Conservation (phyloP, 2,888 invertebrate species). For the Zygogramma bicolorata region DNA sequence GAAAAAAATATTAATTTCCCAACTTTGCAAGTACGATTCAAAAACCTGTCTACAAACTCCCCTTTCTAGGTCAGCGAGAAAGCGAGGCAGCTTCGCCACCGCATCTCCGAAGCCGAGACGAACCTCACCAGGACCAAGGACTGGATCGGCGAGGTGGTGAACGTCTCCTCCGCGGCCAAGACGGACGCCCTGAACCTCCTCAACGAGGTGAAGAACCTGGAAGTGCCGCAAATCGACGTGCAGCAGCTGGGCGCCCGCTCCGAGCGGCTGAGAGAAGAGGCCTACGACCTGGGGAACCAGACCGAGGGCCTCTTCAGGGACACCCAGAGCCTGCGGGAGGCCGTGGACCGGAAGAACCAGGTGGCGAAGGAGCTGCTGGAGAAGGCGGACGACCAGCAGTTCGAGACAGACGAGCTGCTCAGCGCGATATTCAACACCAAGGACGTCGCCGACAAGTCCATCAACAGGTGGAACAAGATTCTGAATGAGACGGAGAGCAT, state of each 20-base stretch:
- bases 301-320: conserved; percentile 70
- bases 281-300: conserved; percentile 72
- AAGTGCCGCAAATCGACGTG: conserved; percentile 85
- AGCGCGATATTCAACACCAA: conserved; percentile 83
- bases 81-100: conserved; percentile 74
- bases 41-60: no score
- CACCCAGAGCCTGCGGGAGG: conserved; percentile 71
- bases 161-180: conserved; percentile 78
- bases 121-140: conserved; percentile 78
- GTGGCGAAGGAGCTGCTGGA: conserved; percentile 78
- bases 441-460: conserved; percentile 84
- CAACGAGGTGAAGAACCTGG: conserved; percentile 82
- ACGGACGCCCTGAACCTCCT: conserved; percentile 86
- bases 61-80: conserved; percentile 78
- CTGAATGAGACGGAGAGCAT: conserved; percentile 85
- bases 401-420: conserved; percentile 82
- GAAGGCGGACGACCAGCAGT: conserved; percentile 77
- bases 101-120: conserved; percentile 77
- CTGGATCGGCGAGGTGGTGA: conserved; percentile 80
- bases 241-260: conserved; percentile 78
- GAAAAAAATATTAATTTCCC: no score
- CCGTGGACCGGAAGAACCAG: conserved; percentile 75
- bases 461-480: conserved; percentile 85
- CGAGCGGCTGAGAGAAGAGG: conserved; percentile 76
- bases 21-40: no score